Percentiles rank a stretch among this genome's conserved stretches.
Conservation (phyloP, 2,797 vertebrate species). For the Acanthopagrus latus region DNA sequence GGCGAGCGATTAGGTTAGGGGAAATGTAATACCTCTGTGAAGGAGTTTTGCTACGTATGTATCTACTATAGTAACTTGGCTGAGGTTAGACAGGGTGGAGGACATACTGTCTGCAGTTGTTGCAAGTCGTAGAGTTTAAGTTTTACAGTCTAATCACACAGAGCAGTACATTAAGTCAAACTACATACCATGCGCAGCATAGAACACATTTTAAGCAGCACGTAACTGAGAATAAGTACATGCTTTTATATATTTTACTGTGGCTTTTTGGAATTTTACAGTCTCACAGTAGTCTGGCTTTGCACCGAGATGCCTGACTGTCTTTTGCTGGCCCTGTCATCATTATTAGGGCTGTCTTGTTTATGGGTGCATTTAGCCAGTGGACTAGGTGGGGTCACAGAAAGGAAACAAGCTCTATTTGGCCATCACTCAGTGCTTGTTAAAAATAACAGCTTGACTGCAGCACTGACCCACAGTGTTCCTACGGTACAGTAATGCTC, state of each 20-base stretch:
- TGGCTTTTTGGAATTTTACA: slow-evolving; percentile 48
- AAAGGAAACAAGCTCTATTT: slow-evolving; percentile 64
- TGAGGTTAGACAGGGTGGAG: slow-evolving; percentile 45
- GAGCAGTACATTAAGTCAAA: slow-evolving; percentile 26
- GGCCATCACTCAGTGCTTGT: slow-evolving; percentile 58
- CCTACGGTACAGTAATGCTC: slow-evolving; percentile 21
- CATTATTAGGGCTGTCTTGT: slow-evolving; percentile 71
- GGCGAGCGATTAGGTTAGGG: slow-evolving; percentile 75
- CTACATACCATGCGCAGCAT: not conserved
- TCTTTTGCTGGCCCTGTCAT: slow-evolving; percentile 62
- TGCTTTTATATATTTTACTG: slow-evolving; percentile 32
- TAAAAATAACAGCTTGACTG: slow-evolving; percentile 70
- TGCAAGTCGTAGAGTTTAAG: slow-evolving; percentile 5
- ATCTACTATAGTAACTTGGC: slow-evolving; percentile 52
- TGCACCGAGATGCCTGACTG: slow-evolving; percentile 37
- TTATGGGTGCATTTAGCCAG: slow-evolving; percentile 73
- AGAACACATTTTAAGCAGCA: slow-evolving; percentile 2
- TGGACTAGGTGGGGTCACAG: slow-evolving; percentile 59
- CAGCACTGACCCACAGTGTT: slow-evolving; percentile 26
- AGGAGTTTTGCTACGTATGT: slow-evolving; percentile 65
- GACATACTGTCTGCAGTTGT: slow-evolving; percentile 42
- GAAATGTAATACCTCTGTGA: slow-evolving; percentile 82
- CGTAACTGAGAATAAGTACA: slow-evolving; percentile 4
- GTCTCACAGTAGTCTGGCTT: slow-evolving; percentile 41
- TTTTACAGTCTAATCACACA: slow-evolving; percentile 46